Percentiles rank a stretch among this genome's conserved stretches.
These are phyloP conservation scores for Amphilophus citrinellus DNA, from an alignment of 2,113 vertebrate genomes.

Conservation along the genomic window DNA sequence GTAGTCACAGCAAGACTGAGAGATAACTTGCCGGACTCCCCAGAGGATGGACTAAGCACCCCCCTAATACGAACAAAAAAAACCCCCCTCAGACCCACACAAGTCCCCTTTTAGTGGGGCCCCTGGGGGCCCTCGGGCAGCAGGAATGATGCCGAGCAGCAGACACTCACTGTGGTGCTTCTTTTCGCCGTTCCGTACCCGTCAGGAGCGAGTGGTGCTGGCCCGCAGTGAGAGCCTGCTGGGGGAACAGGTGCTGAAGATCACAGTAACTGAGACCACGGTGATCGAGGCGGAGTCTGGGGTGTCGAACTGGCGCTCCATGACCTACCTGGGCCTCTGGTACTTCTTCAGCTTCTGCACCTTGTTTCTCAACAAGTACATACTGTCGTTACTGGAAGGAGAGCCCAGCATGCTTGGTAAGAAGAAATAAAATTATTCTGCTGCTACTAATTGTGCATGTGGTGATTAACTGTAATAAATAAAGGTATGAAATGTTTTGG, in stretches of 20 bases:
- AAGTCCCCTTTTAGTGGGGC: neutral
- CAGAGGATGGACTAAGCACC: constrained; percentile 54
- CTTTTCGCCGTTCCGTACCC: constrained; percentile 75
- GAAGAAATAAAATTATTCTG: neutral
- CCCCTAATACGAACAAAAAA: neutral
- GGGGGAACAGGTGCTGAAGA: constrained; percentile 88
- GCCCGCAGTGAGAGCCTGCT: constrained; percentile 84
- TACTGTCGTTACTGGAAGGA: constrained; percentile 92
- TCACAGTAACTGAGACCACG: constrained; percentile 94
- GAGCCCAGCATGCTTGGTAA: constrained; percentile 96
- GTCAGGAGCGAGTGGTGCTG: constrained; percentile 85
- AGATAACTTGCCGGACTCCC: neutral
- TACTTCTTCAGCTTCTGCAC: constrained; percentile 99
- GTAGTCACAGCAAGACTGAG: neutral
- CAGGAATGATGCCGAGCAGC: constrained; percentile 52
- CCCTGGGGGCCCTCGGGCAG: constrained; percentile 7
- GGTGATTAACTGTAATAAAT: neutral
- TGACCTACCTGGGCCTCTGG: constrained; percentile 90
- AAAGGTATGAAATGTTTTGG: neutral
- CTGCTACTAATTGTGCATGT: neutral
- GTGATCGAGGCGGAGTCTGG: constrained; percentile 92
- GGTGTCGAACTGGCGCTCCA: constrained; percentile 86
- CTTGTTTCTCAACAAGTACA: constrained; percentile 97
- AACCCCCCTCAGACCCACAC: neutral
- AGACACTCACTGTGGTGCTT: constrained; percentile 70